Conservation (phyloP, 2,888 invertebrate genomes). For the Drosophila diplacantha region DNA sequence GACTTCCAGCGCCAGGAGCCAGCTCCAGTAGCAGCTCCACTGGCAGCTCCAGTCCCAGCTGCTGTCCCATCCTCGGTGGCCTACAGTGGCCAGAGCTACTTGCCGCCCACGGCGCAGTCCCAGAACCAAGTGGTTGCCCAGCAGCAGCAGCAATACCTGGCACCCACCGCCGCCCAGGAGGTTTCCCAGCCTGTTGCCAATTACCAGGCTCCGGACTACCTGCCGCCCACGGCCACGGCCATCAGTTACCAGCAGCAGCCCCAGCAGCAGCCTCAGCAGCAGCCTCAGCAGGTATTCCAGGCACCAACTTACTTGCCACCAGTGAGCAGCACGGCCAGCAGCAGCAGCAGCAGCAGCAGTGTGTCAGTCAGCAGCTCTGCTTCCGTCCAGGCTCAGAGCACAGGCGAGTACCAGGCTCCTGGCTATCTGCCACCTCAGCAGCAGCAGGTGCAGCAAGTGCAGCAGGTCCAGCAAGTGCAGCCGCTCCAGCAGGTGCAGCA, state of each 20-base stretch:
- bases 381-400: slow-evolving; percentile 10
- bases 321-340: slow-evolving; percentile 19
- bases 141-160: slow-evolving; percentile 43
- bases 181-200: slow-evolving; percentile 21
- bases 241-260: slow-evolving; percentile 26
- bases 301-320: slow-evolving; percentile 54
- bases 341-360: slow-evolving; percentile 10
- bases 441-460: slow-evolving; percentile 28
- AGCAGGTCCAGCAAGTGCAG: slow-evolving; percentile 15
- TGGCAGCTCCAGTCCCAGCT: not conserved
- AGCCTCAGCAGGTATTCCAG: slow-evolving; percentile 37
- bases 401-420: slow-evolving; percentile 27
- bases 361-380: not conserved
- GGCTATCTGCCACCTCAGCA: slow-evolving; percentile 46
- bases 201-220: slow-evolving; percentile 47
- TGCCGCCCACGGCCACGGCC: slow-evolving; percentile 43
- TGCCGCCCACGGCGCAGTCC: slow-evolving; percentile 48
- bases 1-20: slow-evolving; percentile 45
- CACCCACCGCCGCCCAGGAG: slow-evolving; percentile 37
- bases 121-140: slow-evolving; percentile 12
- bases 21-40: not conserved
- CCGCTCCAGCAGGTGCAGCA: slow-evolving; percentile 13
- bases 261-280: slow-evolving; percentile 7
- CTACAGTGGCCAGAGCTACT: slow-evolving; percentile 40
- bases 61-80: slow-evolving; percentile 3